Evolutionary conservation across 2,113 vertebrate genomes (phyloP), one percentile per base, ranked within the genome.

Genomic region (Emydocephalus ijimae): DNA sequence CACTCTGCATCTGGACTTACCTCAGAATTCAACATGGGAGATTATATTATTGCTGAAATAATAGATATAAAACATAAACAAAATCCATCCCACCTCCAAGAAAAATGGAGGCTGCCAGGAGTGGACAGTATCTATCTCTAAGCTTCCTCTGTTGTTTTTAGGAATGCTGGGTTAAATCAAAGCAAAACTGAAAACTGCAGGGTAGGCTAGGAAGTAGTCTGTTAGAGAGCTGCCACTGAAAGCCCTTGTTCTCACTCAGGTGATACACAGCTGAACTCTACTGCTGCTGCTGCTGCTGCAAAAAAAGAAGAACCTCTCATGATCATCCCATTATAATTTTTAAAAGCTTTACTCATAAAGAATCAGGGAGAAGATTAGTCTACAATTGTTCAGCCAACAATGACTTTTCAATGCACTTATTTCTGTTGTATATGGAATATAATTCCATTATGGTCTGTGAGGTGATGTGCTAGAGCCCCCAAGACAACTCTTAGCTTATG

Each of bases 11-110:
- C 85, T 90, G 93, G 93, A 91, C 74, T 93, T 93, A 91, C 88
- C 89, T 20, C 9, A n/a, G 74, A 81, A n/a, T 26, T 48, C 57
- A 43, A 24, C 92, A 89, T 61, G 87, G 92, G 55, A 96, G 94
- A 92, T 91, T 91, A 24, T 94, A 88, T 95, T 96, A 96, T 96
- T 96, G 96, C 96, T 96, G 95, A 92, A 93, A 92, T 92, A 34
- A 97, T 39, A 61, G 92, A 24, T 86, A 56, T 57, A 92, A 90
- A 92, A 92, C 64, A 74, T 91, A 87, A 29, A 48, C 23, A 20
- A 89, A 56, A 57, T 89, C 56, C 21, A 39, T 56, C n/a, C 50
- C 87, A 88, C 11, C 26, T 21, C 29, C 48, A 74, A 52, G 88
- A 50, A 89, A 89, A 74, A 52, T 89, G 92, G 69, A 61, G 43